Conservation (phyloP, 2,113 vertebrate genomes). For the Chlorodrepanis virens region DNA sequence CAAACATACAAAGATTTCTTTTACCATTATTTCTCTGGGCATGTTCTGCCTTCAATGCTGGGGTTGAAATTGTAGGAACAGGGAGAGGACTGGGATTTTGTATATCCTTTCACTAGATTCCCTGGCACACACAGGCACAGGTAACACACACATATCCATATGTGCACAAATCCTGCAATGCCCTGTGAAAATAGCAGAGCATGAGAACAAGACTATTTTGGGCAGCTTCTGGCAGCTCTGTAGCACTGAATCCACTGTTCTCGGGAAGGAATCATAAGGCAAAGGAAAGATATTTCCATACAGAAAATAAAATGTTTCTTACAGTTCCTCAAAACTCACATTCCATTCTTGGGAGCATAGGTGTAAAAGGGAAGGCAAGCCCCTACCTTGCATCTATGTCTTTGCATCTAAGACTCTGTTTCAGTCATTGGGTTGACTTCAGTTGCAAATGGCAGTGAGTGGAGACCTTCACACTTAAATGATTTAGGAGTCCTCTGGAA, state of each 20-base stretch:
- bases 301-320: background rate
- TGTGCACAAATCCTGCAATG: background rate
- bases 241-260: background rate
- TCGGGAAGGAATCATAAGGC: background rate
- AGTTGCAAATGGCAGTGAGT: background rate
- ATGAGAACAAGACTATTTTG: background rate
- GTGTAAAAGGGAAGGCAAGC: background rate
- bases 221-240: background rate
- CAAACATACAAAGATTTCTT: background rate
- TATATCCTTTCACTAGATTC: background rate
- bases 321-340: background rate
- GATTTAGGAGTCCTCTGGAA: background rate
- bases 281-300: background rate
- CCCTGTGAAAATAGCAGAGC: background rate
- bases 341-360: background rate
- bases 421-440: background rate
- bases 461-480: background rate
- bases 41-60: background rate
- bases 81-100: background rate
- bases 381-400: fast-evolving
- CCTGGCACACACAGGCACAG: background rate
- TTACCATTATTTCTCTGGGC: background rate
- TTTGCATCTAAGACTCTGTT: background rate
- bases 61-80: background rate
- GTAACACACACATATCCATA: background rate